A percentile compares a stretch with the other conserved stretches of the same genome.
Conservation (phyloP, 2,113 vertebrate genomes). For the Coptodon bakossiorum region DNA sequence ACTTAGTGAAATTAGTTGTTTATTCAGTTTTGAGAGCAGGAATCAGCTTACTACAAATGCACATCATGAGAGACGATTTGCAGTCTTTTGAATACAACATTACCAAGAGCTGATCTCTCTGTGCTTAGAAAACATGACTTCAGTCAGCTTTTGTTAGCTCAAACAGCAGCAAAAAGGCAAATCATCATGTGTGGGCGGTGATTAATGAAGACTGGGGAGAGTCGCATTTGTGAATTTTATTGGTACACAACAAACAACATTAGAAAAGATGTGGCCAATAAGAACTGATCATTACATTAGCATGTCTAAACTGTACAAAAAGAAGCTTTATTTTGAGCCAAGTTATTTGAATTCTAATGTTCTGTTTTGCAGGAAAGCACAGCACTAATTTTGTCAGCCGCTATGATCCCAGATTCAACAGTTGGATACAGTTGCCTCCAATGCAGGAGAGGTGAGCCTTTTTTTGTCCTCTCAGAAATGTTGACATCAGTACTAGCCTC, state of each 20-base stretch:
- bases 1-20: neutral
- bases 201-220: neutral
- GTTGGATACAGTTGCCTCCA: constrained; percentile 97
- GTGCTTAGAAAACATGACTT: neutral
- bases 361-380: constrained; percentile 85
- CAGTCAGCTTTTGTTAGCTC: neutral
- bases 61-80: neutral
- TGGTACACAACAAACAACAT: neutral
- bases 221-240: neutral
- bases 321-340: neutral
- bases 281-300: neutral
- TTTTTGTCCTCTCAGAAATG: neutral
- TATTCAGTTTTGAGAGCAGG: neutral
- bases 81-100: neutral
- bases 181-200: neutral
- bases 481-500: neutral
- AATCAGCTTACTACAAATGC: neutral
- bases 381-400: constrained; percentile 99
- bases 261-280: neutral
- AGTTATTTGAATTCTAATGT: neutral
- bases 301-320: neutral
- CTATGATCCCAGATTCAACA: constrained; percentile 98
- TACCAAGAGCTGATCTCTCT: neutral
- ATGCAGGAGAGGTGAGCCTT: constrained; percentile 94
- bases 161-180: neutral